Percentiles rank a stretch among this genome's conserved stretches.
phyloP scores from a whole-genome alignment of 2,113 vertebrate genomes.

The Anguilla rostrata region DNA sequence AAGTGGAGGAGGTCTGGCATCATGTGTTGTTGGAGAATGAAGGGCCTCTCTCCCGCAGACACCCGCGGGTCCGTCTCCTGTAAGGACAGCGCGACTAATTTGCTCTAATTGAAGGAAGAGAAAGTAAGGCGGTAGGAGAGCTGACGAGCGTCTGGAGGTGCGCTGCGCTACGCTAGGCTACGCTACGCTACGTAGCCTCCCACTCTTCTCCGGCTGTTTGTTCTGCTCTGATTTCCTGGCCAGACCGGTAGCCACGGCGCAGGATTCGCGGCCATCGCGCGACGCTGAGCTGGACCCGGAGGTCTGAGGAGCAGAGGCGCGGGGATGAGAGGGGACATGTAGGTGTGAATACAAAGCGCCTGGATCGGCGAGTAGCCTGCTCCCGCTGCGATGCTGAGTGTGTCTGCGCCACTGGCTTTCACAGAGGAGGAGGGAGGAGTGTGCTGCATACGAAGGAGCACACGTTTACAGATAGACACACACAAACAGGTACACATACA shows the following conservation, averaged over 20 bases:
- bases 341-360: background rate
- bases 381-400: background rate
- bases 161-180: background rate
- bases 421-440: background rate
- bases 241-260: too few relatives aligned
- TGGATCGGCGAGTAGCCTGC: background rate
- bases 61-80: constrained; percentile 22
- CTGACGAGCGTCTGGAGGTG: constrained; percentile 3
- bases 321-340: background rate
- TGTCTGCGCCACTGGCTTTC: background rate
- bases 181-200: background rate
- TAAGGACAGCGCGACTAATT: constrained; percentile 29
- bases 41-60: constrained; percentile 2
- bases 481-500: background rate
- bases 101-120: constrained; percentile 32
- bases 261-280: background rate
- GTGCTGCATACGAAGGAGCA: background rate
- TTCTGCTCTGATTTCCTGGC: background rate
- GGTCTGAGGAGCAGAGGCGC: background rate
- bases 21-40: constrained; percentile 24
- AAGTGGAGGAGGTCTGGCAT: constrained; percentile 28
- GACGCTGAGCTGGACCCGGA: background rate
- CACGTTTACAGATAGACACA: background rate
- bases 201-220: background rate
- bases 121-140: background rate